These are phyloP conservation scores for Spea multiplicata DNA, from an alignment of 2,113 vertebrate species.

Conservation along the genomic window DNA sequence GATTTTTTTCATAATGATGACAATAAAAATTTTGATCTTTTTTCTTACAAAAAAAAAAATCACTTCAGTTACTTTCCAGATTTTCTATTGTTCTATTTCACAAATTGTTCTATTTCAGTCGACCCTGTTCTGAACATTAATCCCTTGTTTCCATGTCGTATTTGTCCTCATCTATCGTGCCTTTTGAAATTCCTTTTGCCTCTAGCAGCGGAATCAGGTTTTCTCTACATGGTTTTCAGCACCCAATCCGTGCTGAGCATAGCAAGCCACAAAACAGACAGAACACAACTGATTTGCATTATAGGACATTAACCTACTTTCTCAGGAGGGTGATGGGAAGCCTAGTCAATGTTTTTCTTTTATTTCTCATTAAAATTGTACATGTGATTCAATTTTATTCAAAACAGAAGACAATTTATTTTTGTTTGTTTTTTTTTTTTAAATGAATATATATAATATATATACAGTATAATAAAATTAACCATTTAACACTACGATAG, in stretches of 20 bases:
- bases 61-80: too few species aligned
- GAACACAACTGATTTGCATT: conserved; percentile 28
- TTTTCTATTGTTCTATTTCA: too few species aligned
- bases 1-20: too few species aligned
- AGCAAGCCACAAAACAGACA: conserved; percentile 15
- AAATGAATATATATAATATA: too few species aligned
- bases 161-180: conserved; percentile 38
- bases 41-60: too few species aligned
- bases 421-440: not conserved
- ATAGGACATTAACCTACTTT: conserved; percentile 34
- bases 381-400: not conserved
- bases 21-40: too few species aligned
- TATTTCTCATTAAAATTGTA: conserved; percentile 9
- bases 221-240: conserved; percentile 18
- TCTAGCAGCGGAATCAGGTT: conserved; percentile 16
- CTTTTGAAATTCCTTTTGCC: conserved; percentile 26
- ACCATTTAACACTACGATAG: too few species aligned
- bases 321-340: not conserved
- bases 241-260: conserved; percentile 23
- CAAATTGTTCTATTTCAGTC: conserved; percentile 22
- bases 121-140: conserved; percentile 20
- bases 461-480: too few species aligned
- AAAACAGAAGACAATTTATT: not conserved
- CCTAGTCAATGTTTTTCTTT: not conserved
- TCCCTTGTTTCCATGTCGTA: conserved; percentile 33